Conservation (phyloP, 1,140 invertebrate species). For the Nebria ingens region DNA sequence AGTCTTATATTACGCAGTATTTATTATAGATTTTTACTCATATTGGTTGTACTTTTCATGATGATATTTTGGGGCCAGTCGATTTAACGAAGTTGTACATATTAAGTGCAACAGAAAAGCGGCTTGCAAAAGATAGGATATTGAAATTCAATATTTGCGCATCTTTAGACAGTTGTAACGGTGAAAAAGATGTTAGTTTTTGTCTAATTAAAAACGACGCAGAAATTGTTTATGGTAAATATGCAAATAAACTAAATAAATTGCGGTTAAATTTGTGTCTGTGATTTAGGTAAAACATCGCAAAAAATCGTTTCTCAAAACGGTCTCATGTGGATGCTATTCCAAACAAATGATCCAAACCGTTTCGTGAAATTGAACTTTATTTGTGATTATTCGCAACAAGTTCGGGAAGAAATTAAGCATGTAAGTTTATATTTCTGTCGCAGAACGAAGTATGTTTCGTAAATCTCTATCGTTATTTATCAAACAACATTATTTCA, state of each 20-base stretch:
- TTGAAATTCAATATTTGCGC: neutral
- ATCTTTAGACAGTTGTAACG: neutral
- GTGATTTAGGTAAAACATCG: neutral
- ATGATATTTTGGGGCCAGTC: too few species aligned
- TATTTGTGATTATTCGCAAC: neutral
- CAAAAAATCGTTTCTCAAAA: neutral
- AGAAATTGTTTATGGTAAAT: neutral
- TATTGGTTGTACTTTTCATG: too few species aligned
- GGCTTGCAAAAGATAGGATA: neutral
- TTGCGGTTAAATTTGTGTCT: too few species aligned
- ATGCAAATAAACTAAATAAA: too few species aligned
- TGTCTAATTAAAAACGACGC: neutral
- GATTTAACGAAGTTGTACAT: too few species aligned
- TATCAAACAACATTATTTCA: too few species aligned
- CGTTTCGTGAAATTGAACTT: neutral
- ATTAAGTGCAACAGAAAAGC: neutral
- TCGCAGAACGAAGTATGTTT: too few species aligned
- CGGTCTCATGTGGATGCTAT: neutral
- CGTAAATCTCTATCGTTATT: too few species aligned
- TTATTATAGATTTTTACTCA: too few species aligned
- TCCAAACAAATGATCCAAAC: neutral
- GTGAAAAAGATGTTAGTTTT: neutral
- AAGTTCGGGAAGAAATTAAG: too few species aligned
- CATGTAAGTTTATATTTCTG: too few species aligned
- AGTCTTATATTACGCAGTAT: too few species aligned